Conservation (phyloP, 2,888 invertebrate species). For the Andrena praecox region DNA sequence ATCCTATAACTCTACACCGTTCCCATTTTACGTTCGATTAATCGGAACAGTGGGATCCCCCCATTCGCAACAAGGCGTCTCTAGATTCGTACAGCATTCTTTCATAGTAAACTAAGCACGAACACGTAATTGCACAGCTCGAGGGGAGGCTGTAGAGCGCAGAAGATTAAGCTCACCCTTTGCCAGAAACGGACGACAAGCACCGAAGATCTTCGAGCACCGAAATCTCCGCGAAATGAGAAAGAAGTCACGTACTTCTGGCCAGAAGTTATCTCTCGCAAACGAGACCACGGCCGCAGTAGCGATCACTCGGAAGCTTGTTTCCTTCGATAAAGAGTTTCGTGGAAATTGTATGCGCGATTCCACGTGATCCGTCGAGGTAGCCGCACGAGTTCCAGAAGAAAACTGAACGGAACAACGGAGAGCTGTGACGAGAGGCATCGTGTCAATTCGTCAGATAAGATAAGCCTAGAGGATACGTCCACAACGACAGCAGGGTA, state of each 20-base stretch:
- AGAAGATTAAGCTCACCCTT: background rate
- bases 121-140: background rate
- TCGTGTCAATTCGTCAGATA: conserved; percentile 58
- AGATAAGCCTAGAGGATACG: conserved; percentile 52
- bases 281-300: background rate
- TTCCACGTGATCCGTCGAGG: conserved; percentile 1
- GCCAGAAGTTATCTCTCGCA: conserved; percentile 2
- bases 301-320: background rate
- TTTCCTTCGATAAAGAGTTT: background rate
- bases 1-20: too few relatives aligned
- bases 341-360: background rate
- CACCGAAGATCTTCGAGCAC: background rate
- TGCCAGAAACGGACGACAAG: too few relatives aligned
- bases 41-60: too few relatives aligned
- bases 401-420: conserved; percentile 45
- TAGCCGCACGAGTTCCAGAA: conserved; percentile 9
- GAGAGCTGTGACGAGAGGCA: conserved; percentile 43
- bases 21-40: too few relatives aligned
- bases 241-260: conserved; percentile 1
- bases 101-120: background rate
- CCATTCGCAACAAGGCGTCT: too few relatives aligned
- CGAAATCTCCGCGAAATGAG: background rate
- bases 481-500: conserved; percentile 37
- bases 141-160: background rate
- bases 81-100: too few relatives aligned